Evolutionary conservation across 2,797 vertebrate species (phyloP).

Genomic region (Distichodus sexfasciatus): DNA sequence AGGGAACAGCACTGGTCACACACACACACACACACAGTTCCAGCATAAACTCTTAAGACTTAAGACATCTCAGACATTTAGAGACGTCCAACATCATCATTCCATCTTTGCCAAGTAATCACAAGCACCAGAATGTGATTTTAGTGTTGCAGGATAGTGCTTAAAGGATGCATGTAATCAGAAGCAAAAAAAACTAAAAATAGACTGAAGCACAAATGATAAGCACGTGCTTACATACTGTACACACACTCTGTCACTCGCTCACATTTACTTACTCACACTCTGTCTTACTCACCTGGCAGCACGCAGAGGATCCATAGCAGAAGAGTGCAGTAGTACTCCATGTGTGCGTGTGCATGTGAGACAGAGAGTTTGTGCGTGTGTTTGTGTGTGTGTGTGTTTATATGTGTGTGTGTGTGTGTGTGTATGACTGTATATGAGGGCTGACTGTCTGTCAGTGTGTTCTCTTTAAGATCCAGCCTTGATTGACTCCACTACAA

Average conservation of each 20-base stretch:
- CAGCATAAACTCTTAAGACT: constrained; percentile 7
- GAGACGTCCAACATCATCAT: neutral
- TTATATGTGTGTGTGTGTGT: constrained; percentile 61
- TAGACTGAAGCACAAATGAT: too few relatives aligned
- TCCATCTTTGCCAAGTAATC: too few relatives aligned
- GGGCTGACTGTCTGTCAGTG: constrained; percentile 69
- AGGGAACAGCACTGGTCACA: constrained; percentile 25
- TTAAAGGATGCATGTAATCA: too few relatives aligned
- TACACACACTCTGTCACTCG: neutral
- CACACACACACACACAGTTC: neutral
- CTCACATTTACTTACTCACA: constrained; percentile 4
- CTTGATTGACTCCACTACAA: constrained; percentile 69
- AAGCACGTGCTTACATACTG: neutral
- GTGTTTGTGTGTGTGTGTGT: constrained; percentile 51
- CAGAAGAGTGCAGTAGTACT: constrained; percentile 82
- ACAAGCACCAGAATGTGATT: too few relatives aligned
- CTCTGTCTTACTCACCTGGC: constrained; percentile 77
- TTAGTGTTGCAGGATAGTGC: too few relatives aligned
- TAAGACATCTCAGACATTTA: neutral
- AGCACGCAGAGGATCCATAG: constrained; percentile 83
- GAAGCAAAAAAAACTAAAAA: too few relatives aligned
- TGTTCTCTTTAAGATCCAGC: constrained; percentile 64
- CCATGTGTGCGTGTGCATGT: constrained; percentile 73
- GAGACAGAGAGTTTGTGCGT: constrained; percentile 48
- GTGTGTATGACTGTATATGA: constrained; percentile 54